Conservation (phyloP, 2,888 invertebrate genomes). For the Nymphalis polychloros region DNA sequence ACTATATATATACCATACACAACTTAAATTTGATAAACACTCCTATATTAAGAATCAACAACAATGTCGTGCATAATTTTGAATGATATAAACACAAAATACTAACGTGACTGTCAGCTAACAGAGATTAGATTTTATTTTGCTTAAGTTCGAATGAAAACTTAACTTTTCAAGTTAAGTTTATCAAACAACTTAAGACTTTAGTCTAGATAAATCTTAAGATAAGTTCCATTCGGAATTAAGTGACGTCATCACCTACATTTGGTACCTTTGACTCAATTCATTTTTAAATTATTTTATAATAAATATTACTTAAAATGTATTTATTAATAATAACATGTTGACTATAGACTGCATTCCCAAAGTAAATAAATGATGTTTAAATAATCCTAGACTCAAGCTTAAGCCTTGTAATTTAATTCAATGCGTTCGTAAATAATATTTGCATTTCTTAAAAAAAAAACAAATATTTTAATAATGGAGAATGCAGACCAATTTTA, state of each 20-base stretch:
- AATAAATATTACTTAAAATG: slow-evolving; percentile 10
- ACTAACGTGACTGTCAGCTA: slow-evolving; percentile 39
- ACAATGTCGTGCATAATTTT: slow-evolving; percentile 46
- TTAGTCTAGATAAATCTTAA: slow-evolving; percentile 19
- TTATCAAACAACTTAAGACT: background rate
- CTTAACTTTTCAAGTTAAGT: background rate
- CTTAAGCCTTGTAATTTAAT: background rate
- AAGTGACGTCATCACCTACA: slow-evolving; percentile 22
- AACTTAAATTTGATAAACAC: slow-evolving; percentile 32
- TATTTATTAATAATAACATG: background rate
- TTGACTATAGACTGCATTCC: slow-evolving; percentile 9
- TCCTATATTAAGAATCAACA: slow-evolving; percentile 43
- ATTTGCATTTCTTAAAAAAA: background rate
- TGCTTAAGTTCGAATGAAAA: background rate
- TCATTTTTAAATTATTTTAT: slow-evolving; percentile 16
- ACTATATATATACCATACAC: slow-evolving; percentile 34
- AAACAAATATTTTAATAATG: background rate
- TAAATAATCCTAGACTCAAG: background rate
- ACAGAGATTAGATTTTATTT: slow-evolving; percentile 6
- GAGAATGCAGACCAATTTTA: slow-evolving; percentile 6
- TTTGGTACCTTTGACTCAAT: slow-evolving; percentile 37
- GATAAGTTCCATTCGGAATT: slow-evolving; percentile 16
- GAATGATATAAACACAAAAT: slow-evolving; percentile 37
- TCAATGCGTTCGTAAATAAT: background rate
- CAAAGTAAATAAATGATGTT: background rate